A percentile compares a stretch with the other conserved stretches of the same genome.
Evolutionary conservation across 2,888 invertebrate species (phyloP).

Genomic region (Apamea sordens): DNA sequence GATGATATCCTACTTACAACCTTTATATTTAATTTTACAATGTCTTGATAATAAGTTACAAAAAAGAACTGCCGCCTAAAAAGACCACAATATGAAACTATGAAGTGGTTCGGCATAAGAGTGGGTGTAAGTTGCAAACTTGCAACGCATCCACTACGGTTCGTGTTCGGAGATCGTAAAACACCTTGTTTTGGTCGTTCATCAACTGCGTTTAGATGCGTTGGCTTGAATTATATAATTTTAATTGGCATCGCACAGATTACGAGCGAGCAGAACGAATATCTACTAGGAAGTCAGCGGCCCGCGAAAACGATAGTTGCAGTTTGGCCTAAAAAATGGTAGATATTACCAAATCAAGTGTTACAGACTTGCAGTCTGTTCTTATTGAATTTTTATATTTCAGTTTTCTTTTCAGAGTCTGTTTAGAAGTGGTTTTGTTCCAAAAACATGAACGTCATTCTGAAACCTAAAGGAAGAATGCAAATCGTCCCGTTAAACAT

Average conservation of each 20-base stretch:
- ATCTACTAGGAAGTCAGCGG: constrained; percentile 66
- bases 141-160: constrained; percentile 50
- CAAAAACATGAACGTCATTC: neutral
- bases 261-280: constrained; percentile 48
- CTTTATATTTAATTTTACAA: constrained; percentile 7
- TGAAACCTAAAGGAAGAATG: neutral
- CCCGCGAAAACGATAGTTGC: constrained; percentile 67
- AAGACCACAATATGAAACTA: neutral
- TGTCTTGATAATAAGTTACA: neutral
- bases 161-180: constrained; percentile 76
- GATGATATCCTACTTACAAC: constrained; percentile 18
- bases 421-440: constrained; percentile 10
- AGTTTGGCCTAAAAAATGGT: constrained; percentile 52
- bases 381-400: constrained; percentile 32
- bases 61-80: neutral
- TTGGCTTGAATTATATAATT: constrained; percentile 78
- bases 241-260: constrained; percentile 77
- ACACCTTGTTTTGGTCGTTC: constrained; percentile 77
- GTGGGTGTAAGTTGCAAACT: constrained; percentile 19
- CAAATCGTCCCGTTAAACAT: neutral
- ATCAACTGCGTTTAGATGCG: constrained; percentile 71
- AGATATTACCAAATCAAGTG: constrained; percentile 34
- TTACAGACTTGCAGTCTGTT: constrained; percentile 29
- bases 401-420: constrained; percentile 6
- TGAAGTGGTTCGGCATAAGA: constrained; percentile 14